Evolutionary conservation across 2,888 invertebrate genomes (phyloP).

Genomic region (Eupithecia pulchellata): DNA sequence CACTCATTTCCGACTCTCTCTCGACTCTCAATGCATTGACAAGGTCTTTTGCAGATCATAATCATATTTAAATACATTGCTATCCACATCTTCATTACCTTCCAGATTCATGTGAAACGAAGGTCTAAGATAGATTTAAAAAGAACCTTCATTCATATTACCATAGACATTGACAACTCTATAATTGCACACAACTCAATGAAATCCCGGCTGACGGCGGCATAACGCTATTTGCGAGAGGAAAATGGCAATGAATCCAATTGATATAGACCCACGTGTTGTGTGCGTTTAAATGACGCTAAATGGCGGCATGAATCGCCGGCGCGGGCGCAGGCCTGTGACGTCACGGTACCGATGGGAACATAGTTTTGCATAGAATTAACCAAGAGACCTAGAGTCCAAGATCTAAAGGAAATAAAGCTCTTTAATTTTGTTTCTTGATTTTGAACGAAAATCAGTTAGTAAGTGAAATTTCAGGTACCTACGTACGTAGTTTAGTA

Average conservation of each 20-base stretch:
- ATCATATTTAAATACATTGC: not conserved
- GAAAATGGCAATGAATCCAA: conserved; percentile 84
- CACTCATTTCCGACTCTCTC: no score
- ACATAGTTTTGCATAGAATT: not conserved
- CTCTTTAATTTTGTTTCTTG: no score
- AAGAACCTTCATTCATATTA: not conserved
- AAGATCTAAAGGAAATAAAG: no score
- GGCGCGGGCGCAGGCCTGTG: conserved; percentile 46
- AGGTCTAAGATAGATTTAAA: not conserved
- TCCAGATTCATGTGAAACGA: not conserved
- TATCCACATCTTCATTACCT: no score
- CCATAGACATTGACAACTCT: not conserved
- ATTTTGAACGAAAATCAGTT: no score
- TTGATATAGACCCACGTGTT: conserved; percentile 78
- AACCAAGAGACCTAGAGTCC: no score
- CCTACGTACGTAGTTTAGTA: no score
- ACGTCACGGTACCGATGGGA: conserved; percentile 60
- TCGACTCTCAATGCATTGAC: no score
- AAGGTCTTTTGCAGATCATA: not conserved
- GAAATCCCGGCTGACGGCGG: conserved; percentile 44
- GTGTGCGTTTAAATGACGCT: conserved; percentile 70
- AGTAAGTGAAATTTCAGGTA: no score
- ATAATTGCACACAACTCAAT: conserved; percentile 28
- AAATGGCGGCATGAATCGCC: conserved; percentile 74
- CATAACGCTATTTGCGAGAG: conserved; percentile 63